Evolutionary conservation across 2,113 vertebrate species (phyloP).

Genomic region (Caretta caretta): DNA sequence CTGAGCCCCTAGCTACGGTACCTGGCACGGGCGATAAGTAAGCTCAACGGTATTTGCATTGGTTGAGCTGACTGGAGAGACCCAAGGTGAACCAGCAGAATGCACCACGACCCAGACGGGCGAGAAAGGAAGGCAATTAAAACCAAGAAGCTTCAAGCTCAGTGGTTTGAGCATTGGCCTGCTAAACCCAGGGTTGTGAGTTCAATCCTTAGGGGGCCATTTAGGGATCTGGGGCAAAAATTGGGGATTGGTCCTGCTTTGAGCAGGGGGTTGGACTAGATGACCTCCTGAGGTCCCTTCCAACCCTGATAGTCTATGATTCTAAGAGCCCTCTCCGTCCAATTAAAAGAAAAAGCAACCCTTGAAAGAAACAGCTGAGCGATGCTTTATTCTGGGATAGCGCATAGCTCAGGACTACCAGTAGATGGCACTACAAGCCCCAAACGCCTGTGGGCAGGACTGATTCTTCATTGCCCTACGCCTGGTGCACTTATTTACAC

Average conservation of each 20-base stretch:
- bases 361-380: background rate
- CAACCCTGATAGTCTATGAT: no score
- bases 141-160: background rate
- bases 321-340: background rate
- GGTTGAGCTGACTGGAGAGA: background rate
- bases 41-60: background rate
- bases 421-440: background rate
- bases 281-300: no score
- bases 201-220: no score
- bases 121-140: background rate
- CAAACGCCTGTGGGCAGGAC: background rate
- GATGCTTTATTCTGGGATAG: background rate
- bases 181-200: no score
- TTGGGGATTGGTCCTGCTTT: no score
- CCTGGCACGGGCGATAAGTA: background rate
- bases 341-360: background rate
- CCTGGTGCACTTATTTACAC: background rate
- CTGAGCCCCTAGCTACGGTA: no score
- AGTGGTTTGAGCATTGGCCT: no score
- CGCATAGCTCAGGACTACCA: background rate
- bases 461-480: background rate
- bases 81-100: background rate
- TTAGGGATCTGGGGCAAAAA: no score
- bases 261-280: no score
- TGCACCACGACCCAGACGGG: background rate